A percentile compares a stretch with the other conserved stretches of the same genome.
phyloP scores from a whole-genome alignment of 2,888 invertebrate species.

The Geophilus truncorum region DNA sequence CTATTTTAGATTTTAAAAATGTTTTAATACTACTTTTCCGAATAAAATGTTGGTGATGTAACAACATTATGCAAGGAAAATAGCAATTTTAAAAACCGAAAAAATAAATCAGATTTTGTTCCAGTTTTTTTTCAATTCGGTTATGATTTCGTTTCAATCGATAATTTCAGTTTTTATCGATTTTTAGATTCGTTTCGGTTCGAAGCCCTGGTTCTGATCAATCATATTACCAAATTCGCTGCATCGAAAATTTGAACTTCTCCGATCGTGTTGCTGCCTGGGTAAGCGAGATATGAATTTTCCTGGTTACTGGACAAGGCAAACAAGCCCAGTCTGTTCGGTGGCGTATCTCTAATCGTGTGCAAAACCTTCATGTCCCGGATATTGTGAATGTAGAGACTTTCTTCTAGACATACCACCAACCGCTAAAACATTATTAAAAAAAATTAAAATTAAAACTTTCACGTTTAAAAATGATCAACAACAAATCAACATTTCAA shows the following conservation, averaged over 20 bases:
- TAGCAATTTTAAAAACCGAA: too few species aligned
- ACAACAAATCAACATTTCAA: background rate
- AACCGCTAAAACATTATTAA: conserved; percentile 69
- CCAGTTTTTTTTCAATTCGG: too few species aligned
- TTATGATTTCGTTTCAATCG: too few species aligned
- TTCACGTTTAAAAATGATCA: too few species aligned
- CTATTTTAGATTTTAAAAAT: too few species aligned
- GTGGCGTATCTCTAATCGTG: conserved; percentile 95
- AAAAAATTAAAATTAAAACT: conserved; percentile 31
- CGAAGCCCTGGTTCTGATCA: too few species aligned
- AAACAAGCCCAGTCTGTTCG: conserved; percentile 87
- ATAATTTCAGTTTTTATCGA: too few species aligned
- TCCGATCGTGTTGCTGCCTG: conserved; percentile 86
- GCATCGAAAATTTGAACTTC: conserved; percentile 96
- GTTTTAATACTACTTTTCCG: too few species aligned
- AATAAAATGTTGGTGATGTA: too few species aligned
- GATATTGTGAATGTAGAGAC: conserved; percentile 96
- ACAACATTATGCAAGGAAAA: too few species aligned
- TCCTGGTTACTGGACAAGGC: conserved; percentile 84
- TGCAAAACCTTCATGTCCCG: conserved; percentile 97
- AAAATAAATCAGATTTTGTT: too few species aligned
- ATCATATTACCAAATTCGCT: conserved; percentile 73
- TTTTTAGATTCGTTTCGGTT: too few species aligned
- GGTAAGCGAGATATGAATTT: conserved; percentile 92
- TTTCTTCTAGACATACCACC: conserved; percentile 95